Evolutionary conservation across 2,797 vertebrate species (phyloP).

Genomic region (Sebastes hopkinsi): DNA sequence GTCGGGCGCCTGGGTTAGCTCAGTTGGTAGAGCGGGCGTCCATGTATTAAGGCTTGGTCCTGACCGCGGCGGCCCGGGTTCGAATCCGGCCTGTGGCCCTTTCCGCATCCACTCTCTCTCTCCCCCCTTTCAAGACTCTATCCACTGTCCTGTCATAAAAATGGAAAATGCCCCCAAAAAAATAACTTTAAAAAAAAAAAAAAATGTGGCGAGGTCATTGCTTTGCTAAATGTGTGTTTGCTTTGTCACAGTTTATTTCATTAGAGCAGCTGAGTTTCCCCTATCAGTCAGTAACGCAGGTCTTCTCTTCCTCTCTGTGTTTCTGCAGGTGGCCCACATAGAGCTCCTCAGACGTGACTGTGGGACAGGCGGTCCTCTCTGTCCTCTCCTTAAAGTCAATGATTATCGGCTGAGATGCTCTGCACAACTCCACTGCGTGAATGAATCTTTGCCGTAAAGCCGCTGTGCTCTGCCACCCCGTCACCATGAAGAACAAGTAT

Average conservation of each 20-base stretch:
- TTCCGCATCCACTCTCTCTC: too few species aligned
- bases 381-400: constrained; percentile 54
- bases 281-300: constrained; percentile 25
- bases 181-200: too few species aligned
- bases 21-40: too few species aligned
- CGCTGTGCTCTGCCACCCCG: constrained; percentile 52
- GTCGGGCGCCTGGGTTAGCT: too few species aligned
- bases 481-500: constrained; percentile 88
- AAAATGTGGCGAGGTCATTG: too few species aligned
- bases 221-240: constrained; percentile 22
- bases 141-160: too few species aligned
- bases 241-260: constrained; percentile 28
- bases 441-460: constrained; percentile 73
- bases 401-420: constrained; percentile 43
- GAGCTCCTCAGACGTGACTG: constrained; percentile 74
- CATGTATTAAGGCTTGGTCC: too few species aligned
- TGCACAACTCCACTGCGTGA: constrained; percentile 60
- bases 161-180: too few species aligned
- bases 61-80: too few species aligned
- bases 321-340: constrained; percentile 81
- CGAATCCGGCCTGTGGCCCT: too few species aligned
- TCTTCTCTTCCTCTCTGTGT: constrained; percentile 50
- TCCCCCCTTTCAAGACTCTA: too few species aligned
- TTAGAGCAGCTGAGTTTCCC: neutral
- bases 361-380: constrained; percentile 63